These are phyloP conservation scores for Petrophora chlorosata DNA, from an alignment of 2,888 invertebrate genomes.

Conservation along the genomic window DNA sequence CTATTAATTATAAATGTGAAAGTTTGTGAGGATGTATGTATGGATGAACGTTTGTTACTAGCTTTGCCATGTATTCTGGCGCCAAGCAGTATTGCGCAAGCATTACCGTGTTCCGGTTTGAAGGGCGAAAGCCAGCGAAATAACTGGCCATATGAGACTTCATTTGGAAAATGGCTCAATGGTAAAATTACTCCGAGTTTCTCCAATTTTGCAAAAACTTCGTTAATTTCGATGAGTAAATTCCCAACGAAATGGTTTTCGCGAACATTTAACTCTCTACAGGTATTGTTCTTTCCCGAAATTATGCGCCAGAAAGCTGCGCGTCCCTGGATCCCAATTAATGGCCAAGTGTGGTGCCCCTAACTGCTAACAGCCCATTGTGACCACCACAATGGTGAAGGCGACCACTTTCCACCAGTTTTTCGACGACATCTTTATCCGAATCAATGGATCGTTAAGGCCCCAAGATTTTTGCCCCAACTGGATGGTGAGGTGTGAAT, in stretches of 20 bases:
- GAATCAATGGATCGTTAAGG: conserved; percentile 74
- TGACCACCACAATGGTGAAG: conserved; percentile 48
- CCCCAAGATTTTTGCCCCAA: conserved; percentile 40
- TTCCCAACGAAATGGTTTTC: conserved; percentile 8
- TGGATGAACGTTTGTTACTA: too few species aligned
- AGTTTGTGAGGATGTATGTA: too few species aligned
- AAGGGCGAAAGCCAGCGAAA: too few species aligned
- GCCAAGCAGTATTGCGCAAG: too few species aligned
- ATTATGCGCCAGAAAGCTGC: conserved; percentile 24
- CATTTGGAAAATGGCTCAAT: too few species aligned
- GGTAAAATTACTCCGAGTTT: too few species aligned
- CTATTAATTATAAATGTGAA: too few species aligned
- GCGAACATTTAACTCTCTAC: conserved; percentile 26
- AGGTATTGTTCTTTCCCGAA: conserved; percentile 32
- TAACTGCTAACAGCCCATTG: conserved; percentile 62
- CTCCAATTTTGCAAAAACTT: not conserved
- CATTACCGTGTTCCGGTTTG: too few species aligned
- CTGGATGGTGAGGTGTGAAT: conserved; percentile 55
- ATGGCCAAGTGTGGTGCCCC: conserved; percentile 35
- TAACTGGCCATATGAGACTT: too few species aligned
- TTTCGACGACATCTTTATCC: conserved; percentile 76
- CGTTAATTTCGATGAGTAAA: not conserved
- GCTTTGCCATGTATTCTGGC: too few species aligned
- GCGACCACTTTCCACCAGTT: conserved; percentile 50
- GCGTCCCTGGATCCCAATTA: conserved; percentile 26